These are phyloP conservation scores for Hirtodrosophila histrioides DNA, from an alignment of 2,888 invertebrate species.

Conservation along the genomic window DNA sequence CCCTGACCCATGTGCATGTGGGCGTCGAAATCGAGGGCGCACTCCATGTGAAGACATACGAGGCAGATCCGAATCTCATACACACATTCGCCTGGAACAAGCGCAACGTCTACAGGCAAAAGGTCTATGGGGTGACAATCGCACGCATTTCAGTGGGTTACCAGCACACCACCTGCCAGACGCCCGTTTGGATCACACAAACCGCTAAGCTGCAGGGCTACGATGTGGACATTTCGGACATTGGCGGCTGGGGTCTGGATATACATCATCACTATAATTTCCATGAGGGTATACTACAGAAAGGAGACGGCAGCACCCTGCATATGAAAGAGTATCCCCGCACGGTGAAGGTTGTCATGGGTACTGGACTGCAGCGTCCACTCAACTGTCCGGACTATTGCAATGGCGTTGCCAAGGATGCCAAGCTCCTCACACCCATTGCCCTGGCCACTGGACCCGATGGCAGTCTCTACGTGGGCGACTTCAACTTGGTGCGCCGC, in stretches of 20 bases:
- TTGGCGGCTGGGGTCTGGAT: conserved; percentile 98
- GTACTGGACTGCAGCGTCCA: conserved; percentile 93
- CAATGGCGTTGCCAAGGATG: conserved; percentile 93
- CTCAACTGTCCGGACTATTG: conserved; percentile 94
- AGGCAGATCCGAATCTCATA: conserved; percentile 97
- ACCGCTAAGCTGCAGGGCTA: conserved; percentile 97
- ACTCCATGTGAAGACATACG: conserved; percentile 95
- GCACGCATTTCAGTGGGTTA: conserved; percentile 97
- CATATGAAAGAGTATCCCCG: conserved; percentile 96
- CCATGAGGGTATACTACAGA: conserved; percentile 98
- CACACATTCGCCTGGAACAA: conserved; percentile 99
- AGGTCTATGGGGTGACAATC: conserved; percentile 95
- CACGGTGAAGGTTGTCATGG: conserved; percentile 96
- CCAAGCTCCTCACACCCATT: conserved; percentile 95
- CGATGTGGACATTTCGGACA: conserved; percentile 97
- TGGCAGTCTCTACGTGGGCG: conserved; percentile 98
- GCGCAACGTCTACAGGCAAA: conserved; percentile 98
- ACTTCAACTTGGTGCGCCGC: conserved; percentile 96
- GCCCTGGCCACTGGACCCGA: conserved; percentile 97
- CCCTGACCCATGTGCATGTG: conserved; percentile 95
- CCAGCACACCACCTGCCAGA: conserved; percentile 93
- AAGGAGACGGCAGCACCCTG: conserved; percentile 97
- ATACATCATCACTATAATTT: conserved; percentile 99
- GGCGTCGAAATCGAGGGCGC: conserved; percentile 97
- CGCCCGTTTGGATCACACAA: conserved; percentile 97